phyloP scores from a whole-genome alignment of 2,113 vertebrate species.

The Xenus cinereus region DNA sequence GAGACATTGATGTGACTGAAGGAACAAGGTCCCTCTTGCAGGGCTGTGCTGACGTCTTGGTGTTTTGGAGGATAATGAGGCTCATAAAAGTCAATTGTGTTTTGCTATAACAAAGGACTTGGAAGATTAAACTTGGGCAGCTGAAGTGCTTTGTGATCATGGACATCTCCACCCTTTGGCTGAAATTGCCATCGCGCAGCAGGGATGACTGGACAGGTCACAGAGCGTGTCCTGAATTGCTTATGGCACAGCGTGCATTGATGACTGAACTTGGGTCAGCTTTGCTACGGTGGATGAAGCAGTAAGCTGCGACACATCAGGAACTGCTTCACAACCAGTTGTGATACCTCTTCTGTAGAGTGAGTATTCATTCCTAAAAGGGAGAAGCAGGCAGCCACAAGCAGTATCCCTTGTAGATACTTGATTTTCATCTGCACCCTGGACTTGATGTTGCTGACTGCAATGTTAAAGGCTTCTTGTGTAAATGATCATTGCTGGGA shows the following conservation, averaged over 20 bases:
- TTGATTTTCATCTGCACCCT: neutral
- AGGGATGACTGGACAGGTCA: neutral
- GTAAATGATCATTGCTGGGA: neutral
- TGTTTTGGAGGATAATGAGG: neutral
- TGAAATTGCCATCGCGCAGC: fast-evolving
- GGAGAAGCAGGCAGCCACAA: neutral
- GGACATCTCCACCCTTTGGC: neutral
- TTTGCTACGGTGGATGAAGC: neutral
- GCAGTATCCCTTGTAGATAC: neutral
- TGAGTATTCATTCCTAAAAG: fast-evolving
- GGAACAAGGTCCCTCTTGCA: neutral
- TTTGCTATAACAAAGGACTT: neutral
- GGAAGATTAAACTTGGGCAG: neutral
- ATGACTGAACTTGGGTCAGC: neutral
- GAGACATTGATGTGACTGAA: neutral
- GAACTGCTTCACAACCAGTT: neutral
- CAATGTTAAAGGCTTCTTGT: neutral
- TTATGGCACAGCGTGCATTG: neutral
- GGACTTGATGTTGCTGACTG: neutral
- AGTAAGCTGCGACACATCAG: neutral
- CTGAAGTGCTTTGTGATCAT: neutral
- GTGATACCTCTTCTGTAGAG: neutral
- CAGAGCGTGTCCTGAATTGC: neutral
- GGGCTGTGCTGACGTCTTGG: neutral
- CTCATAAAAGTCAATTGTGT: neutral